These are phyloP conservation scores for Branchipolynoe longqiensis DNA, from an alignment of 2,888 invertebrate genomes.

Conservation along the genomic window DNA sequence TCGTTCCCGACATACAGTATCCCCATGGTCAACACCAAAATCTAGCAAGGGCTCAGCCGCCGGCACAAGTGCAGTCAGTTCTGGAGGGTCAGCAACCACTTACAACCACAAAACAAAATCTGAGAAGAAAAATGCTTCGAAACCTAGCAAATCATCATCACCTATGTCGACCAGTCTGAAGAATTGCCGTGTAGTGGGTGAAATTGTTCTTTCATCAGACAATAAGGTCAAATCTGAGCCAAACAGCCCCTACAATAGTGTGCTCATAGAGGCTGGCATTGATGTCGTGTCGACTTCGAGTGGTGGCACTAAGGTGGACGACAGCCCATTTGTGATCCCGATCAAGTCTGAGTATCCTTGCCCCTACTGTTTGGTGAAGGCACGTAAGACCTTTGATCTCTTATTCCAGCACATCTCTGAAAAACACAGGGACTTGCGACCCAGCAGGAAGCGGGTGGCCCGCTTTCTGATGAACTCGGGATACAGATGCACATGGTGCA, in stretches of 20 bases:
- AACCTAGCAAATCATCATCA: too few species aligned
- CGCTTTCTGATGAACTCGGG: constrained; percentile 44
- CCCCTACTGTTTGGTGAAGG: constrained; percentile 23
- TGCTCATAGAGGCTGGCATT: not conserved
- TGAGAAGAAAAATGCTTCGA: too few species aligned
- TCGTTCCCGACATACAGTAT: not conserved
- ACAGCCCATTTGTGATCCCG: not conserved
- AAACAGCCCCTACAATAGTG: not conserved
- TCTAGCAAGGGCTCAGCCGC: not conserved
- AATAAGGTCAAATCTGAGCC: not conserved
- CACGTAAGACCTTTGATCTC: not conserved
- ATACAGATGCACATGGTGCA: constrained; percentile 27
- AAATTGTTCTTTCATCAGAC: not conserved
- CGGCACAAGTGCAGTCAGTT: not conserved
- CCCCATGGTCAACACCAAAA: not conserved
- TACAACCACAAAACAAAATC: too few species aligned
- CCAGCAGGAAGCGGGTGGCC: constrained; percentile 21
- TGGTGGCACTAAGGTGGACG: not conserved
- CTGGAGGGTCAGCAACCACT: not conserved
- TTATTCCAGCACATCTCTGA: constrained; percentile 13
- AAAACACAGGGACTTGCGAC: constrained; percentile 30
- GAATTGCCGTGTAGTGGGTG: not conserved
- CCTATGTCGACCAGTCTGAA: not conserved
- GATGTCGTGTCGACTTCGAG: not conserved
- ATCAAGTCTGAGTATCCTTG: constrained; percentile 26